phyloP scores from a whole-genome alignment of 2,888 invertebrate genomes.

The Acleris emargana region DNA sequence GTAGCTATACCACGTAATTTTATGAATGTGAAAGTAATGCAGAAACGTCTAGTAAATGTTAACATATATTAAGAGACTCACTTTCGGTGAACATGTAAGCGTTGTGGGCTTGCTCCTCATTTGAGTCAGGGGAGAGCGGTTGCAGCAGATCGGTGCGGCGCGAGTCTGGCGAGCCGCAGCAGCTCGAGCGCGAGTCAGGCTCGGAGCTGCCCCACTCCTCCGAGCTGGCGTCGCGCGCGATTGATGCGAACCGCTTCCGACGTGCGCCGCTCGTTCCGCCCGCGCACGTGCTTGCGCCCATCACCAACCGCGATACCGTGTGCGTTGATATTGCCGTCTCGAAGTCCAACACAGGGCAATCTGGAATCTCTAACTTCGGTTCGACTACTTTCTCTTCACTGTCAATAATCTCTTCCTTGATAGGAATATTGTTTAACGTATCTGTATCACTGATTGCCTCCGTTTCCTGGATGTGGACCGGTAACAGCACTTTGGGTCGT shows the following conservation, averaged over 20 bases:
- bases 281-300: constrained; percentile 39
- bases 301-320: constrained; percentile 64
- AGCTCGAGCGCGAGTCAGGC: constrained; percentile 69
- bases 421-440: background rate
- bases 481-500: constrained; percentile 67
- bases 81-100: constrained; percentile 69
- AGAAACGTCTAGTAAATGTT: background rate
- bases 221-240: constrained; percentile 59
- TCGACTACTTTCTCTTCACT: constrained; percentile 39
- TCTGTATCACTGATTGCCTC: constrained; percentile 34
- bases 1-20: no score
- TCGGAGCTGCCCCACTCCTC: constrained; percentile 73
- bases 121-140: constrained; percentile 57
- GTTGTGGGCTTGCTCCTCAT: constrained; percentile 62
- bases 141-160: constrained; percentile 38
- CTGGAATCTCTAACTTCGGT: constrained; percentile 41
- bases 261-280: constrained; percentile 45
- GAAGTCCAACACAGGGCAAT: constrained; percentile 57
- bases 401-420: constrained; percentile 24
- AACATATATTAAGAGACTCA: constrained; percentile 55
- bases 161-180: constrained; percentile 71
- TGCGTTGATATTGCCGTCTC: constrained; percentile 73
- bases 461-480: constrained; percentile 60
- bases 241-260: constrained; percentile 51
- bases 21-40: no score